A percentile compares a stretch with the other conserved stretches of the same genome.
These are phyloP conservation scores for Prostheceraeus crozeri DNA, from an alignment of 2,888 invertebrate genomes.

Conservation along the genomic window DNA sequence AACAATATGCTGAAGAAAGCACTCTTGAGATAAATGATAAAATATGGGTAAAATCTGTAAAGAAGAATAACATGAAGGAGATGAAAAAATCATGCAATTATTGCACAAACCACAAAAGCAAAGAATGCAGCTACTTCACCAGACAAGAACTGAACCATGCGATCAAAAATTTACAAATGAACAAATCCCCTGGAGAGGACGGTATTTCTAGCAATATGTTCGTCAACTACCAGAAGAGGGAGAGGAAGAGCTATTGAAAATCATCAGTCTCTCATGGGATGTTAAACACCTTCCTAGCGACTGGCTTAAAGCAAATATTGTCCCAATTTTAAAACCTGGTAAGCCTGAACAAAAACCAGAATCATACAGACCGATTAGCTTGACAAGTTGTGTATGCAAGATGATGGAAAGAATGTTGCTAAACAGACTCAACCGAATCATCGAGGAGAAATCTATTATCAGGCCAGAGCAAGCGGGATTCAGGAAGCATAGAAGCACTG, in stretches of 20 bases:
- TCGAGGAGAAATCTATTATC: constrained; percentile 12
- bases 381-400: constrained; percentile 9
- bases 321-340: constrained; percentile 19
- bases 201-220: constrained; percentile 20
- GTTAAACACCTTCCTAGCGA: constrained; percentile 5
- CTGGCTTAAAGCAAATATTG: constrained; percentile 16
- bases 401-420: constrained; percentile 23
- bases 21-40: no score
- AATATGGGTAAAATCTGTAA: no score
- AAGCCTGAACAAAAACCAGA: constrained; percentile 12
- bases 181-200: constrained; percentile 25
- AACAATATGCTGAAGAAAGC: no score
- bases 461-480: constrained; percentile 24
- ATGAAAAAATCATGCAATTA: no score
- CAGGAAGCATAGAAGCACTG: constrained; percentile 1
- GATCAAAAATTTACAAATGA: constrained; percentile 5
- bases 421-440: constrained; percentile 13
- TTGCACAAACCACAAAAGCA: no score
- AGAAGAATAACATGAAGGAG: no score
- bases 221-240: constrained; percentile 14
- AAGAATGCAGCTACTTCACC: constrained; percentile 23
- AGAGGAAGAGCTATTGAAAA: not conserved
- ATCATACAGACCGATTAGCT: constrained; percentile 15
- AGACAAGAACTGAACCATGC: constrained; percentile 7
- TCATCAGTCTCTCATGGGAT: constrained; percentile 6